Conservation (phyloP, 2,113 vertebrate species). For the Phyllostomus hastatus region DNA sequence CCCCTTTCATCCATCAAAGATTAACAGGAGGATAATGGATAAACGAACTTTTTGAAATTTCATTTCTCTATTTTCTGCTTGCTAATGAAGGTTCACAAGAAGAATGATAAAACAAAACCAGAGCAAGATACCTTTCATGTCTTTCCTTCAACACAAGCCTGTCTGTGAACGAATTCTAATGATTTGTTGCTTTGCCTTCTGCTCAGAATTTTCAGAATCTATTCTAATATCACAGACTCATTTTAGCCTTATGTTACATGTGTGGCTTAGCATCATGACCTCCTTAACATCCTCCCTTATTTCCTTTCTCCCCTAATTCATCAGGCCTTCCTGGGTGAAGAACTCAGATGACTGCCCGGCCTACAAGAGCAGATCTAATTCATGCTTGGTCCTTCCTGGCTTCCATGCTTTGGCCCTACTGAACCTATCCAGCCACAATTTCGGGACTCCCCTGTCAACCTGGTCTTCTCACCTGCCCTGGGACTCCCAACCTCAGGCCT, state of each 20-base stretch:
- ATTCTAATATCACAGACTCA: neutral
- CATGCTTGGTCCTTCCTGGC: neutral
- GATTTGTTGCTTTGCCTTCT: neutral
- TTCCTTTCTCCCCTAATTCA: neutral
- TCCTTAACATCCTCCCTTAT: neutral
- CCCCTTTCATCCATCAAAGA: neutral
- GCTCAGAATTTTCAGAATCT: neutral
- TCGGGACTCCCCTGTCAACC: neutral
- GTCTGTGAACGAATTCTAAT: neutral
- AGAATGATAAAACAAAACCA: neutral
- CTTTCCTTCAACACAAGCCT: neutral
- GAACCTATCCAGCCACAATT: neutral
- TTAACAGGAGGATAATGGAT: neutral
- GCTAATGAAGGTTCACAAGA: neutral
- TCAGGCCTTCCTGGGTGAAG: neutral
- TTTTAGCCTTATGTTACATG: neutral
- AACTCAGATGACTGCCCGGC: neutral
- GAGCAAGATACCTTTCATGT: neutral
- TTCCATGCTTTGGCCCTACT: neutral
- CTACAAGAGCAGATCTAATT: neutral
- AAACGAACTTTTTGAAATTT: constrained; percentile 30
- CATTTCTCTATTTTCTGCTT: neutral
- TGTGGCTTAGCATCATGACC: neutral
- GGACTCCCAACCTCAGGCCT: neutral
- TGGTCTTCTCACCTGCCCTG: neutral